Percentiles rank a stretch among this genome's conserved stretches.
These are phyloP conservation scores for Chelidonichthys spinosus DNA, from an alignment of 2,797 vertebrate species.

Conservation along the genomic window DNA sequence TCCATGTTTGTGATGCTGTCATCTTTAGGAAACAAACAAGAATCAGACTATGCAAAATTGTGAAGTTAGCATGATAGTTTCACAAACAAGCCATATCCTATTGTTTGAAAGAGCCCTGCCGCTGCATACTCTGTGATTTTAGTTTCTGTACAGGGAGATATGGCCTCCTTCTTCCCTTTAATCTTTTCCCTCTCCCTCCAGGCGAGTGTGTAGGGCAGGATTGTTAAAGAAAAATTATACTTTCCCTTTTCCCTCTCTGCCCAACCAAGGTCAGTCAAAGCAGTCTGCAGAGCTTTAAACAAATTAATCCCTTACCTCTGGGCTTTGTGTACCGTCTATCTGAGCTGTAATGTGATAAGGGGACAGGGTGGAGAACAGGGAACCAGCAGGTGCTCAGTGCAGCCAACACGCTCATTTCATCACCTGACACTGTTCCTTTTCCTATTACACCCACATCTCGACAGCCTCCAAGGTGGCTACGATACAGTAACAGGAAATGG, in stretches of 20 bases:
- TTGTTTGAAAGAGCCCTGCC: constrained; percentile 32
- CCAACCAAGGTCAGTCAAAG: constrained; percentile 77
- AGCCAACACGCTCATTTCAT: constrained; percentile 66
- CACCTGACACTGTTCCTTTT: constrained; percentile 62
- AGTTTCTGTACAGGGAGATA: constrained; percentile 51
- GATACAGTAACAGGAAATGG: constrained; percentile 44
- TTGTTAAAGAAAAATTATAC: constrained; percentile 32
- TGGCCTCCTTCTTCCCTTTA: constrained; percentile 43
- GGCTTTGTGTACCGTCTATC: constrained; percentile 75
- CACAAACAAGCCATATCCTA: constrained; percentile 27
- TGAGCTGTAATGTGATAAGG: constrained; percentile 80
- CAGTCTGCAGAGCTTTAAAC: constrained; percentile 77
- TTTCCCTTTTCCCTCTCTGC: constrained; percentile 27
- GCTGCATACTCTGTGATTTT: constrained; percentile 32
- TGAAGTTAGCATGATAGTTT: constrained; percentile 35
- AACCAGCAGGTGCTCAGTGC: constrained; percentile 59
- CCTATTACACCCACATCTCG: constrained; percentile 55
- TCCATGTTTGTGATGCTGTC: constrained; percentile 10
- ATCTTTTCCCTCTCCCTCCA: constrained; percentile 53
- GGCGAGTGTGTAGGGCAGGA: constrained; percentile 48
- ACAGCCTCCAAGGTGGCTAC: constrained; percentile 61
- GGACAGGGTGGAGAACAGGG: constrained; percentile 60
- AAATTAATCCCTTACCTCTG: constrained; percentile 82
- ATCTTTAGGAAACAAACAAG: constrained; percentile 29
- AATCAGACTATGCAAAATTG: constrained; percentile 5